Conservation (phyloP, 92 coral and sea anemone genomes). For the Pocillopora meandrina region DNA sequence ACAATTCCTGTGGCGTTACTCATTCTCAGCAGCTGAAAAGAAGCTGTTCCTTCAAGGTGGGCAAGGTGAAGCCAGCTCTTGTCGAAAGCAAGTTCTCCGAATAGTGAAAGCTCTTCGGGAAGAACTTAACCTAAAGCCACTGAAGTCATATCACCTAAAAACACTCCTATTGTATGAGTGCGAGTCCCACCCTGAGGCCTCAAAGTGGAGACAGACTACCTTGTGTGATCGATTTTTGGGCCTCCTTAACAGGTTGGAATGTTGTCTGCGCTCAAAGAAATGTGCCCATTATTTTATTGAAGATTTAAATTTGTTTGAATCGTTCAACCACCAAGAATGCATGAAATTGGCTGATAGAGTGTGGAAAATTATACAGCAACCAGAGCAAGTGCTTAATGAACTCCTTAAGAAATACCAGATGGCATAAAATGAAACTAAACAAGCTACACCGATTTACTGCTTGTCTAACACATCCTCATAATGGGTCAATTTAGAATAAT, state of each 20-base stretch:
- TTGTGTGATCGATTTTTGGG: conserved; percentile 53
- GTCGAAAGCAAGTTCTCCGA: conserved; percentile 70
- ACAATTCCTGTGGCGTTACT: conserved; percentile 61
- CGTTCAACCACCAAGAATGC: conserved; percentile 18
- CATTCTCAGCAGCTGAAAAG: conserved; percentile 78
- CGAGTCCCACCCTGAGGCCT: conserved; percentile 50
- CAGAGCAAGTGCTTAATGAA: neutral
- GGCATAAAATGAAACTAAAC: too few relatives aligned
- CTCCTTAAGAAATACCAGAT: neutral
- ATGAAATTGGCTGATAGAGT: conserved; percentile 7
- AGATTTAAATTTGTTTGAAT: conserved; percentile 62
- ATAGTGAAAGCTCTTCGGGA: conserved; percentile 71
- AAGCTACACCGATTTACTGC: too few relatives aligned
- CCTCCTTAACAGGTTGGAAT: conserved; percentile 52
- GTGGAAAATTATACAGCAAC: conserved; percentile 8
- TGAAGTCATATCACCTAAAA: conserved; percentile 82
- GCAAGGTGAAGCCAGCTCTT: conserved; percentile 54
- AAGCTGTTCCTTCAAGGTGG: conserved; percentile 49
- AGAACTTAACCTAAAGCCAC: conserved; percentile 46
- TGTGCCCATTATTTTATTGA: conserved; percentile 84
- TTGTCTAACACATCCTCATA: too few relatives aligned
- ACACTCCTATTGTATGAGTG: conserved; percentile 79
- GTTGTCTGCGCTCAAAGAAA: conserved; percentile 22
- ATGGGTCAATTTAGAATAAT: too few relatives aligned
- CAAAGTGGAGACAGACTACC: conserved; percentile 45